These are phyloP conservation scores for Heliconius eleuchia DNA, from an alignment of 1,140 invertebrate species.

Conservation along the genomic window DNA sequence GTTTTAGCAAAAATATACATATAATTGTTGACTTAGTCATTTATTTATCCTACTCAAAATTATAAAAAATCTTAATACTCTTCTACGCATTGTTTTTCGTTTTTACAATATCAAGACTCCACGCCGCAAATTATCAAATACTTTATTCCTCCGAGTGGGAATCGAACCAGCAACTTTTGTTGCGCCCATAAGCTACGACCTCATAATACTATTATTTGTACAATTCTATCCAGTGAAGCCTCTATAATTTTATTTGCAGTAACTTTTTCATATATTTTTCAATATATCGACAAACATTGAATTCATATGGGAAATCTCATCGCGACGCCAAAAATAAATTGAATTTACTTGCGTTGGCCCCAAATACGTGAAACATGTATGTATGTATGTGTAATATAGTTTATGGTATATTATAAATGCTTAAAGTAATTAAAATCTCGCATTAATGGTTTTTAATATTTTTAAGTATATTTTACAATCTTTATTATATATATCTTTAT, in stretches of 20 bases:
- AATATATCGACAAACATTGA: constrained; percentile 51
- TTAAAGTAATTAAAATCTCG: constrained; percentile 1
- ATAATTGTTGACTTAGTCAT: too few relatives aligned
- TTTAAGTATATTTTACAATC: neutral
- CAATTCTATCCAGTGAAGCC: constrained; percentile 1
- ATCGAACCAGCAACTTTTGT: too few relatives aligned
- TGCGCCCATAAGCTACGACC: too few relatives aligned
- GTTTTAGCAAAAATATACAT: too few relatives aligned
- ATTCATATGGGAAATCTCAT: constrained; percentile 66
- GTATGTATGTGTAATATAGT: neutral
- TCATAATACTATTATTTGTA: neutral
- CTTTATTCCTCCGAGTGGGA: too few relatives aligned
- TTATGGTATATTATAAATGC: neutral
- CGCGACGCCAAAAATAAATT: constrained; percentile 60
- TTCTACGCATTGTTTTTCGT: too few relatives aligned
- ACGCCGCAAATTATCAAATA: too few relatives aligned
- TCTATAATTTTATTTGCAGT: constrained; percentile 22
- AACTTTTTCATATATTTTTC: constrained; percentile 39
- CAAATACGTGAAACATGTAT: constrained; percentile 15
- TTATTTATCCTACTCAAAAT: too few relatives aligned
- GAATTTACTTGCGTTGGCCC: constrained; percentile 46
- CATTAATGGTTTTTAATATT: neutral
- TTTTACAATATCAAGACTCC: too few relatives aligned
- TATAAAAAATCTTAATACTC: too few relatives aligned
- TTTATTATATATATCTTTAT: neutral